These are phyloP conservation scores for Tinea pellionella DNA, from an alignment of 2,888 invertebrate genomes.

Conservation along the genomic window DNA sequence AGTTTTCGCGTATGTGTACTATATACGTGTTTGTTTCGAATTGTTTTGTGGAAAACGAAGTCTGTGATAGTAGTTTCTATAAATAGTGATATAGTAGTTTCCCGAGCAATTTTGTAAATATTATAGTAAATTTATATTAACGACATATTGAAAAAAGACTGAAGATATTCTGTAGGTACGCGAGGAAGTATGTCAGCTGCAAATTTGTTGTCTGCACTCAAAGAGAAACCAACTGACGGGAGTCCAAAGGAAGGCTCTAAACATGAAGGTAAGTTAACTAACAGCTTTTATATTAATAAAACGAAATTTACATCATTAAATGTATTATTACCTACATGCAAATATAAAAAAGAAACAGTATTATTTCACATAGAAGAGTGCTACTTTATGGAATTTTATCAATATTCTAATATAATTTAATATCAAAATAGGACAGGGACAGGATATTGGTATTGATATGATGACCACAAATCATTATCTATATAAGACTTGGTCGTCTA, in stretches of 20 bases:
- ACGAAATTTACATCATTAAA: neutral
- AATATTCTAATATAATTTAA: neutral
- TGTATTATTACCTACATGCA: too few relatives aligned
- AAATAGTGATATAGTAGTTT: slow-evolving; percentile 60
- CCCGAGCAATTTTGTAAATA: slow-evolving; percentile 66
- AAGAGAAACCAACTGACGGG: slow-evolving; percentile 60
- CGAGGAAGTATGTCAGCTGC: slow-evolving; percentile 65
- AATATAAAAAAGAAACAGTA: too few relatives aligned
- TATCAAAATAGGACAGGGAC: neutral
- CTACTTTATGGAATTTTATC: neutral
- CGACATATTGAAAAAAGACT: slow-evolving; percentile 66
- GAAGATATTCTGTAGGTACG: slow-evolving; percentile 53
- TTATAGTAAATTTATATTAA: slow-evolving; percentile 63
- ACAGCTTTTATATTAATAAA: neutral
- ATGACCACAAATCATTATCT: neutral
- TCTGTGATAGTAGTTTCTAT: slow-evolving; percentile 73
- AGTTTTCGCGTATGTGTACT: slow-evolving; percentile 64
- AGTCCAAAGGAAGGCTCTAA: slow-evolving; percentile 52
- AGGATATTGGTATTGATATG: neutral
- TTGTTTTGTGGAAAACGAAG: slow-evolving; percentile 70
- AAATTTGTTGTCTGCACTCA: slow-evolving; percentile 60
- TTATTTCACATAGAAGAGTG: too few relatives aligned
- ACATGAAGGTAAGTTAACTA: slow-evolving; percentile 43
- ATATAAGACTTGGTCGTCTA: too few relatives aligned
- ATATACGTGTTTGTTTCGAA: slow-evolving; percentile 59